Base-by-base conservation (phyloP, 2,797 vertebrate genomes). In the Harpagifer antarcticus region DNA sequence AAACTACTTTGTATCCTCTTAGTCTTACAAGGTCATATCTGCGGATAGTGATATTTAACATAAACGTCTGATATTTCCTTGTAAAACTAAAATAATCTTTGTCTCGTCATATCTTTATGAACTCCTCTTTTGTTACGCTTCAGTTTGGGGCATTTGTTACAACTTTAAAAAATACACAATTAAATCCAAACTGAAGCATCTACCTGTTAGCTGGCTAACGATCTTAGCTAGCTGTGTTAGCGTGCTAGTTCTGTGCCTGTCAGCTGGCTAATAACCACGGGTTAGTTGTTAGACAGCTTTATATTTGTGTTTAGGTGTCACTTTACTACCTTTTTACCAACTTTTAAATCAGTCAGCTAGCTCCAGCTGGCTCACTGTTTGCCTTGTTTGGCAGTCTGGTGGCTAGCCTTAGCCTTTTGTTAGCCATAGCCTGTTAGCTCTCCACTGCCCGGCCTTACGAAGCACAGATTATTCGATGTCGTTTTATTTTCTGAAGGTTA, bases 371-470 rank as follows among this genome's bases (percentile, higher is more conserved):
- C 70, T 78, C 31, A 73, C 76, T 27, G 2, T 83, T 85, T 80
- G 86, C 87, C 88, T 88, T 85, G 57, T 42, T 80, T 83, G 77
- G 85, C 86, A 71, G 86, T 82, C 64, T 79, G 76, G 63, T 71
- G 66, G 82, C 79, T 84, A 89, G 74, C 78, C 53, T 83, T 86
- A 90, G 89, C 85, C 85, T 66, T 68, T 68, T 63, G 69, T 84
- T 83, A 90, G 86, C 87, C 83, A 84, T 91, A 89, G 81, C 74
- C 55, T 82, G 66, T 85, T 84, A 90, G 89, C 89, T 77, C 72
- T 86, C 74, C 81, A 88, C 90, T 89, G 86, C 88, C 85, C 44
- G 55, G 86, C 89, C 91, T 93, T 91, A 88, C 5, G 0, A 82
- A 86, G 67, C 60, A 79, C 78, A 87, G 63, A 48, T 55, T 57